Conservation (phyloP, 23 tunicate species). For the Pegea sp. region DNA sequence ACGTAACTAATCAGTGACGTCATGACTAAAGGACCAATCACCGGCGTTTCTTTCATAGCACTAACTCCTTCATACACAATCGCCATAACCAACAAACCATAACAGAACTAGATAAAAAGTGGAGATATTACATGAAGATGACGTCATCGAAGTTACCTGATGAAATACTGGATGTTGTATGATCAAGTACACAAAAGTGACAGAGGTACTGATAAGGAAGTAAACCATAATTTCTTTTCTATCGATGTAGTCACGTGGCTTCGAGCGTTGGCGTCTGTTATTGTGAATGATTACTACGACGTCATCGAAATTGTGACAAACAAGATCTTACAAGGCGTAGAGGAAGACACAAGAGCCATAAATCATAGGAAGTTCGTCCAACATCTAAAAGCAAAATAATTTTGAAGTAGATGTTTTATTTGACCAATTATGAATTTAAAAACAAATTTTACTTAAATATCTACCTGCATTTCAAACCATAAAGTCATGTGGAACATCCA, state of each 20-base stretch:
- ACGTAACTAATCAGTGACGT: slow-evolving; percentile 32
- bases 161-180: slow-evolving; percentile 72
- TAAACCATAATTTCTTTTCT: slow-evolving; percentile 6
- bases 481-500: slow-evolving; percentile 96
- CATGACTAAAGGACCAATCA: slow-evolving; percentile 18
- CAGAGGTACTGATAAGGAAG: slow-evolving; percentile 14
- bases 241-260: slow-evolving; percentile 13
- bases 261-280: slow-evolving; percentile 55
- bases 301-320: background rate
- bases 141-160: slow-evolving; percentile 54
- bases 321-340: slow-evolving; percentile 52
- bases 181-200: slow-evolving; percentile 40
- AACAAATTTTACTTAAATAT: too few species aligned
- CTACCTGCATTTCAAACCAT: slow-evolving; percentile 88
- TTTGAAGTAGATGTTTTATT: too few species aligned
- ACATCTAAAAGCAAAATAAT: slow-evolving; percentile 19
- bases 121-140: background rate
- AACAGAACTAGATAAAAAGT: slow-evolving; percentile 42
- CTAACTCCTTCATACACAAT: slow-evolving; percentile 52
- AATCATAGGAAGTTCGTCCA: slow-evolving; percentile 89
- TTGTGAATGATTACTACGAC: too few species aligned
- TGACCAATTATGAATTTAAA: too few species aligned
- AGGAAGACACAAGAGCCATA: slow-evolving; percentile 74
- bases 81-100: slow-evolving; percentile 30
- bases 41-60: slow-evolving; percentile 30